Evolutionary conservation across 2,888 invertebrate genomes (phyloP), one percentile per base, ranked within the genome.

Genomic region (Melanargia galathea): DNA sequence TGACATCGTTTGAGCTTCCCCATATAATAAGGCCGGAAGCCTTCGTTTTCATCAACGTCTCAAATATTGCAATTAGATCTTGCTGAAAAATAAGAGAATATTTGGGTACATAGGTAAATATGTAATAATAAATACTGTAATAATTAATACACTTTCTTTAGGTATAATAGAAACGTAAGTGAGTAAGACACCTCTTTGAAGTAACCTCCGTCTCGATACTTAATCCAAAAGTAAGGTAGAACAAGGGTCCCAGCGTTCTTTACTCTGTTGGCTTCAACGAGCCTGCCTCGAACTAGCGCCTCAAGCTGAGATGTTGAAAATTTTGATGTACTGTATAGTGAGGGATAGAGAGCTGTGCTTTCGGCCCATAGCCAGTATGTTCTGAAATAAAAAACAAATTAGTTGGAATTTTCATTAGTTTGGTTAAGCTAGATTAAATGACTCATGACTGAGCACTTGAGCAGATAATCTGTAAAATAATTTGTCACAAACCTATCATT

Each of bases 1-100:
- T 93, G 0, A 96, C 93, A 73, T 96, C 95, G 54, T 90, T 92
- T 0, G 95, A 95, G 74, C 95, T 94, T 10, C 96, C 96, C 96
- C 96, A 96, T 54, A 96, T 90, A 2, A 96, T 92, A 38, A 94
- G 82, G 0, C 96, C 96, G 64, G 94, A 91, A 4, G 93, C 92
- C 8, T 93, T 92, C 13, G 92, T 90, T 59, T 89, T 86, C 68
- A 92, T 91, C 16, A 95, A 82, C 3, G 92, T 89, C 43, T 83
- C 81, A 2, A 95, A 78, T 0, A 93, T 88, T 45, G 87, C 85
- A 6, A 88, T 77, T 0, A 95, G 74, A 67, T 95, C 95, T 45
- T 83, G 84, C 95, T 95, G 86, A 13, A 92, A 92, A 10, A 45
- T 71, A 24, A 62, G 26, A 20, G 30, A 11, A 30, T 45, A 16